A percentile compares a stretch with the other conserved stretches of the same genome.
phyloP scores from a whole-genome alignment of 2,888 invertebrate species.

The Ptilodon capucinus region DNA sequence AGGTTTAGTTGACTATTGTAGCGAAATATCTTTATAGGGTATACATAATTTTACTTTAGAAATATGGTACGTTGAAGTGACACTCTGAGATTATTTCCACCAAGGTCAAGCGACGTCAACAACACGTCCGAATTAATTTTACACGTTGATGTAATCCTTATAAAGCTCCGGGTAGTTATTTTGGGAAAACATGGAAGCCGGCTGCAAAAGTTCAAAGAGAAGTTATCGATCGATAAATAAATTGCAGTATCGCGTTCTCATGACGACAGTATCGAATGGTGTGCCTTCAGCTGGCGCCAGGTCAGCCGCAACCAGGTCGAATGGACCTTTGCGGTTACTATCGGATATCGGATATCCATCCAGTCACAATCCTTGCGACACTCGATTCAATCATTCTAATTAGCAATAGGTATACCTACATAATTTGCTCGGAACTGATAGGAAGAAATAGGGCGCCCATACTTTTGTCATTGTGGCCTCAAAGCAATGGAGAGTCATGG shows the following conservation, averaged over 20 bases:
- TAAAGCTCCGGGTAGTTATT: neutral
- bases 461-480: too few relatives aligned
- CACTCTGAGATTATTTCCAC: neutral
- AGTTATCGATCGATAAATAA: slow-evolving; percentile 1
- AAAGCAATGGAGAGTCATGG: too few relatives aligned
- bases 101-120: neutral
- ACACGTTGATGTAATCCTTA: neutral
- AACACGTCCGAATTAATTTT: neutral
- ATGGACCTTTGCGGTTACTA: slow-evolving; percentile 57
- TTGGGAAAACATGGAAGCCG: neutral
- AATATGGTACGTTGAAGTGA: neutral
- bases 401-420: too few relatives aligned
- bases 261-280: slow-evolving; percentile 9
- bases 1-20: slow-evolving; percentile 12
- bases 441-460: too few relatives aligned
- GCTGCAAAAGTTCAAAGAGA: neutral
- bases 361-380: slow-evolving; percentile 38
- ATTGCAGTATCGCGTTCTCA: slow-evolving; percentile 4
- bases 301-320: slow-evolving; percentile 61
- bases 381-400: neutral
- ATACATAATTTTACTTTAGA: neutral
- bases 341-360: slow-evolving; percentile 54
- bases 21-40: slow-evolving; percentile 18
- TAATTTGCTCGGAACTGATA: too few relatives aligned
- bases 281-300: slow-evolving; percentile 38